A percentile compares a stretch with the other conserved stretches of the same genome.
Evolutionary conservation across 2,888 invertebrate genomes (phyloP).

Genomic region (Pandemis corylana): DNA sequence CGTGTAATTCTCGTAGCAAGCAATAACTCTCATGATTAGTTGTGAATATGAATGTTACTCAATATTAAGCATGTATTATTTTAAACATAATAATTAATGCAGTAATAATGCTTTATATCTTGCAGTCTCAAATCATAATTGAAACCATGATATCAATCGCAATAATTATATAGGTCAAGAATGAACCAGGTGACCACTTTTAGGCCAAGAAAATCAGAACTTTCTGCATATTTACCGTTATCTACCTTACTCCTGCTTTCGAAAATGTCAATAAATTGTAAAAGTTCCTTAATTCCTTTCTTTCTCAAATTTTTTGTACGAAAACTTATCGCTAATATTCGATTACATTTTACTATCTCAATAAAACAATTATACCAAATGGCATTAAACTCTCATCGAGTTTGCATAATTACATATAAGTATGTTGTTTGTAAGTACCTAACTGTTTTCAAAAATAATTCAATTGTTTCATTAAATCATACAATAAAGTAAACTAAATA

Average conservation of each 20-base stretch:
- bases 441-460: too few relatives aligned
- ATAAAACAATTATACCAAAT: neutral
- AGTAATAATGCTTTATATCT: slow-evolving; percentile 51
- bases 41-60: slow-evolving; percentile 50
- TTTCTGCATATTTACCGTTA: neutral
- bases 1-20: slow-evolving; percentile 60
- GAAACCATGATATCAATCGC: neutral
- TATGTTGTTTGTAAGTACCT: neutral
- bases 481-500: neutral
- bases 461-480: too few relatives aligned
- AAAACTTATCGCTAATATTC: neutral
- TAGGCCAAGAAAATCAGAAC: neutral
- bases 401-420: neutral
- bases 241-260: too few relatives aligned
- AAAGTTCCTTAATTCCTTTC: neutral
- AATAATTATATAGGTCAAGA: too few relatives aligned
- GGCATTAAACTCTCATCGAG: neutral
- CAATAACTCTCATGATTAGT: slow-evolving; percentile 55
- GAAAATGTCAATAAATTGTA: neutral
- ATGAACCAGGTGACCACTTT: neutral
- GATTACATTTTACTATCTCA: neutral
- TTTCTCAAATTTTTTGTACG: neutral
- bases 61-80: slow-evolving; percentile 48
- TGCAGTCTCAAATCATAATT: slow-evolving; percentile 49
- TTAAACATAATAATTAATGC: slow-evolving; percentile 54